These are phyloP conservation scores for Euborellia annulipes DNA, from an alignment of 1,140 invertebrate species.

Conservation along the genomic window DNA sequence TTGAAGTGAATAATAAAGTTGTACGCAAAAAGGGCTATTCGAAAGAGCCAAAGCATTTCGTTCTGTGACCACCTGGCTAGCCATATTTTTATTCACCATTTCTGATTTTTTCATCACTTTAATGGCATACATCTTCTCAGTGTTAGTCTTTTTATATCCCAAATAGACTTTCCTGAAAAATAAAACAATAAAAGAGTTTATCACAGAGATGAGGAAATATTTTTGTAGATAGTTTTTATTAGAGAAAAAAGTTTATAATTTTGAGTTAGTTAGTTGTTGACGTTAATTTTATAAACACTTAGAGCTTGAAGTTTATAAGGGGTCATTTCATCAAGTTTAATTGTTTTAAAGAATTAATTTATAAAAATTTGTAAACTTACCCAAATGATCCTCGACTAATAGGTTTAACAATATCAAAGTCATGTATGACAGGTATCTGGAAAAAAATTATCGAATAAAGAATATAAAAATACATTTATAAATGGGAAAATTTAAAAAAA, in stretches of 20 bases:
- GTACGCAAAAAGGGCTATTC: conserved; percentile 83
- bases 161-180: conserved; percentile 68
- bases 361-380: conserved; percentile 21
- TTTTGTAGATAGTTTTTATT: not conserved
- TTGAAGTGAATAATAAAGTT: conserved; percentile 87
- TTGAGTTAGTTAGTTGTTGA: not conserved
- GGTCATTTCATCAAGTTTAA: too few species aligned
- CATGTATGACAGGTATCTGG: conserved; percentile 62
- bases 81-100: conserved; percentile 94
- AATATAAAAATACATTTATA: not conserved
- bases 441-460: conserved; percentile 9
- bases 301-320: too few species aligned
- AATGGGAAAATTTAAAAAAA: too few species aligned
- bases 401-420: conserved; percentile 84
- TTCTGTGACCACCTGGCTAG: conserved; percentile 58
- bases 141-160: conserved; percentile 70
- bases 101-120: conserved; percentile 95
- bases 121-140: conserved; percentile 74
- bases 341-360: too few species aligned
- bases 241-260: conserved; percentile 1
- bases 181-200: conserved; percentile 1
- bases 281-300: too few species aligned
- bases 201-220: too few species aligned
- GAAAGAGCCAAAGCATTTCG: conserved; percentile 80
- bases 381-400: conserved; percentile 90